Evolutionary conservation across 2,113 vertebrate species (phyloP), one percentile per base, ranked within the genome.

Genomic region (Chloropsis cyanopogon): DNA sequence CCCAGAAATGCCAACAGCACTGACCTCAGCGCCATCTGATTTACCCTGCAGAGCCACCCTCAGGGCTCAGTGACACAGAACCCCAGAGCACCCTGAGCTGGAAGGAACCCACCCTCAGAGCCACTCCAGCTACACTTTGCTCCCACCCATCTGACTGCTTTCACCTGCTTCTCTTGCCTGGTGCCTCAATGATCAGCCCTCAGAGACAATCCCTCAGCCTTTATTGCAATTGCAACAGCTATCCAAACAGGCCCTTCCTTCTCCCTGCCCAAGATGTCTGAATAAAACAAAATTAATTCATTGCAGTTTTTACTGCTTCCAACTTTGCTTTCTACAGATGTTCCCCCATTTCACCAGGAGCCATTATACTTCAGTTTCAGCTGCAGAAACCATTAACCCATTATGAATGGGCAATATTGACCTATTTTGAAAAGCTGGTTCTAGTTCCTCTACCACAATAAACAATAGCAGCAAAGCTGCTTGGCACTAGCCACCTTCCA

Each of bases 371-470:
- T 64, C 72, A 50, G n/a, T 73, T 82, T 63, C 75, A 85, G 46
- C 80, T 90, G n/a, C 81, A 96, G 81, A 96, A 94, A 82, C 71
- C 69, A 94, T 97, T 97, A 97, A 97, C 88, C 93, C 75, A 68
- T 96, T 95, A 95, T 61, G 82, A 95, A 93, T 83, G 76, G 61
- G 47, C 50, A 42, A 46, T 24, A 44, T 69, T 82, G 61, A 61
- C 24, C 86, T 87, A 7, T 76, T 93, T 85, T 86, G 61, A 82
- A 95, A 92, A 87, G 92, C 41, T 93, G 37, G 77, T 88, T 96
- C 89, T 82, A 71, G 85, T 90, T 94, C 77, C 88, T 95, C 23
- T 53, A 88, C 66, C 89, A 89, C 85, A 90, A 88, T 86, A 92
- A 96, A 93, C 6, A 52, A 93, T 44, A 90, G 79, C 93, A 77